Conservation (phyloP, 1,140 invertebrate species). For the Agrypnia vestita region DNA sequence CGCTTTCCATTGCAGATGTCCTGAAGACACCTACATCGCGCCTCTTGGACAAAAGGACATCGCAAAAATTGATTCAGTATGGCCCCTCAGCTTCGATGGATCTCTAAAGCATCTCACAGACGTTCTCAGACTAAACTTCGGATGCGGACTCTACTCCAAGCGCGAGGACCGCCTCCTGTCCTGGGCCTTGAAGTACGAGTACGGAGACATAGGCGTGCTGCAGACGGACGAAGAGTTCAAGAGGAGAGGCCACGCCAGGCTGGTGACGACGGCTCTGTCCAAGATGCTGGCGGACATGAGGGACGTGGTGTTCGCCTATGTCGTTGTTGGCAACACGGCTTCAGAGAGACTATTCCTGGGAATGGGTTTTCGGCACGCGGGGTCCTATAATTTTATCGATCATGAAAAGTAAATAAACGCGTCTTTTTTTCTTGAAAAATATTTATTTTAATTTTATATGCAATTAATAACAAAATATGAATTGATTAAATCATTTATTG, state of each 20-base stretch:
- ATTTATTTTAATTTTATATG: no score
- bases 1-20: constrained; percentile 21
- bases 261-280: constrained; percentile 61
- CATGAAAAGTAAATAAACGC: constrained; percentile 11
- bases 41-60: constrained; percentile 57
- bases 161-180: constrained; percentile 60
- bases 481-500: no score
- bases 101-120: constrained; percentile 61
- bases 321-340: constrained; percentile 59
- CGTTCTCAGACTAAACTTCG: constrained; percentile 62
- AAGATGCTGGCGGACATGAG: constrained; percentile 62
- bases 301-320: constrained; percentile 58
- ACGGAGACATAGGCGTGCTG: constrained; percentile 62
- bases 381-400: constrained; percentile 44
- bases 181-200: constrained; percentile 63
- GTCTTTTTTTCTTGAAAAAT: no score
- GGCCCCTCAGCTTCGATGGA: constrained; percentile 62
- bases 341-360: constrained; percentile 62
- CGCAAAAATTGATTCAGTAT: constrained; percentile 56
- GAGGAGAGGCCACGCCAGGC: constrained; percentile 62
- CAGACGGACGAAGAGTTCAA: constrained; percentile 62
- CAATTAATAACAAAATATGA: no score
- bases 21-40: constrained; percentile 59
- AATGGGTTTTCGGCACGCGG: constrained; percentile 60
- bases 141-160: constrained; percentile 63